phyloP scores from a whole-genome alignment of 2,113 vertebrate genomes.

The Plecotus auritus region DNA sequence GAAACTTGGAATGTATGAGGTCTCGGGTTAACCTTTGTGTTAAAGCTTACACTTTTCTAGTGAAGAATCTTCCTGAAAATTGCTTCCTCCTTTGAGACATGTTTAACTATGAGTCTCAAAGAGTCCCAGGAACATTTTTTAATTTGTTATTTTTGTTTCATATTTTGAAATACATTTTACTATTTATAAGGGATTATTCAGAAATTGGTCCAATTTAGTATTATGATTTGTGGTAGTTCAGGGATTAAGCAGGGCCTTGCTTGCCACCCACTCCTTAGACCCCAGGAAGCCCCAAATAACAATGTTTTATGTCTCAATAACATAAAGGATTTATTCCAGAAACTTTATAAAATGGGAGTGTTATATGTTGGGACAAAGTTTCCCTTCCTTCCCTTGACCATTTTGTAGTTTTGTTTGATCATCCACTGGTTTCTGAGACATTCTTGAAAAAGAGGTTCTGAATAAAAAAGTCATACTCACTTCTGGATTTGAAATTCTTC shows the following conservation, averaged over 20 bases:
- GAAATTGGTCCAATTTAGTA: background rate
- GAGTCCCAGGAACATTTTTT: background rate
- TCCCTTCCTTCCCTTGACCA: background rate
- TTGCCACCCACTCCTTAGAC: background rate
- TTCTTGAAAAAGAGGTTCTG: background rate
- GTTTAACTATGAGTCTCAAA: background rate
- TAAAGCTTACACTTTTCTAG: background rate
- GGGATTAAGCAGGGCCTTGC: background rate
- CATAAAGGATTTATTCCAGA: background rate
- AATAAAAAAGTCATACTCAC: background rate
- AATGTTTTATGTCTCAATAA: background rate
- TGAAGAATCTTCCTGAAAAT: background rate
- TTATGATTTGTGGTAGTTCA: background rate
- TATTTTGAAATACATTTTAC: constrained; percentile 38
- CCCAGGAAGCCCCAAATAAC: background rate
- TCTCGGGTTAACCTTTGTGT: background rate
- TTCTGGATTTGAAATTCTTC: constrained; percentile 4
- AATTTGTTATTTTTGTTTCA: background rate
- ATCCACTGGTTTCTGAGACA: background rate
- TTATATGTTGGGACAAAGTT: background rate
- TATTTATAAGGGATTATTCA: constrained; percentile 9
- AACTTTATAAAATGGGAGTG: background rate
- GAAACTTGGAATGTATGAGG: background rate
- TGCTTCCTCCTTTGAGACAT: background rate
- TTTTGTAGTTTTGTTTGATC: background rate